Base-by-base conservation (phyloP, 1,140 invertebrate species). In the Streblospio benedicti region DNA sequence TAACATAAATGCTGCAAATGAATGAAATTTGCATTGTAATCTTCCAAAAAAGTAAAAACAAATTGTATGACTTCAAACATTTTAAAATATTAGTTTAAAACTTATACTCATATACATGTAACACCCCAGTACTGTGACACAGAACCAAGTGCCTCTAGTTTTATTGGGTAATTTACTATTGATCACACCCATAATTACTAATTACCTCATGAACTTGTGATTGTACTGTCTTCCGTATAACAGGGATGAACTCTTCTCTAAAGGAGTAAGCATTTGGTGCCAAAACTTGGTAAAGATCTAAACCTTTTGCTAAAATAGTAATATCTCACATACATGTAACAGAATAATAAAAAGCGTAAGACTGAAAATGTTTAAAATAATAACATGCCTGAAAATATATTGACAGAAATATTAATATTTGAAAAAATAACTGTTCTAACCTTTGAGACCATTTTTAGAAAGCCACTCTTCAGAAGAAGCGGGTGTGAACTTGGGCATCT, bases 151-250 rank as follows among this genome's bases (percentile, higher is more conserved):
- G n/a, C n/a, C n/a, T n/a, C n/a, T n/a, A n/a, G n/a, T n/a, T n/a
- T n/a, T n/a, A n/a, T n/a, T n/a, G n/a, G n/a, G n/a, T n/a, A n/a
- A n/a, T n/a, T 6, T 44, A 44, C 18, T 20, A 41, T 41, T 12
- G 38, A 12, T 12, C 38, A 41, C 38, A n/a, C 12, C 38, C 38
- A 12, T 12, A 23, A 49, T 16, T 54, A 33, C 33, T 9, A 33
- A 58, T 64, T 63, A 72, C 73, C 69, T 76, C 74, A 68, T 78
- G 69, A n/a, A 79, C 76, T 64, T 76, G 74, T n/a, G 76, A 78
- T 60, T 76, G 73, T 0, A 79, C 77, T 57, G 73, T 76, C 62
- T 75, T 75, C 47, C 74, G 71, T 25, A 78, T 74, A 20, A 77
- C 68, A 4, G 76, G 76, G 32, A 79, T 71, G 60, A 75, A 79